Evolutionary conservation across 1,140 invertebrate species (phyloP).

Genomic region (Magallana ariakensis): DNA sequence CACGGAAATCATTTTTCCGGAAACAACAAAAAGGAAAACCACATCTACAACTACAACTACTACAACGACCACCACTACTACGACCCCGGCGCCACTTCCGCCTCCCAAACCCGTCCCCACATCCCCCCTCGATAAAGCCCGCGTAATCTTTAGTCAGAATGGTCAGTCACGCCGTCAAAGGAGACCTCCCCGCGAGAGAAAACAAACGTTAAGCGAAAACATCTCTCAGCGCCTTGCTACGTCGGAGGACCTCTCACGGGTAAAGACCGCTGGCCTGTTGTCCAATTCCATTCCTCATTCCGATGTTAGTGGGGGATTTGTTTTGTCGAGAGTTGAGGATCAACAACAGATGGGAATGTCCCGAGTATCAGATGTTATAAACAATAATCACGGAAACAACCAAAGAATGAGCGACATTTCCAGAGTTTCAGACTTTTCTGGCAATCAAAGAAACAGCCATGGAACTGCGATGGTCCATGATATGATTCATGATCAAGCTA

Average conservation of each 20-base stretch:
- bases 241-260: neutral
- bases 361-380: neutral
- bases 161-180: neutral
- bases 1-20: conserved; percentile 2
- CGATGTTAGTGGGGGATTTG: neutral
- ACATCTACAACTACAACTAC: neutral
- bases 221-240: neutral
- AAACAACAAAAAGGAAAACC: neutral
- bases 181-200: neutral
- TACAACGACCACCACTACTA: neutral
- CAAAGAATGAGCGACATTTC: neutral
- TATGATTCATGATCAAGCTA: neutral
- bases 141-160: neutral
- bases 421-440: neutral
- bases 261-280: neutral
- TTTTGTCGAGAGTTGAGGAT: neutral
- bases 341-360: neutral
- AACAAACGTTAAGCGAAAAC: neutral
- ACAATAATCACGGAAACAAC: no score
- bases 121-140: neutral
- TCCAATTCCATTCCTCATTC: neutral
- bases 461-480: neutral
- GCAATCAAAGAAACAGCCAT: neutral
- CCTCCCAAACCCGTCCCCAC: neutral
- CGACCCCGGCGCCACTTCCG: neutral